Evolutionary conservation across 2,113 vertebrate genomes (phyloP).

Genomic region (Pollachius pollachius): DNA sequence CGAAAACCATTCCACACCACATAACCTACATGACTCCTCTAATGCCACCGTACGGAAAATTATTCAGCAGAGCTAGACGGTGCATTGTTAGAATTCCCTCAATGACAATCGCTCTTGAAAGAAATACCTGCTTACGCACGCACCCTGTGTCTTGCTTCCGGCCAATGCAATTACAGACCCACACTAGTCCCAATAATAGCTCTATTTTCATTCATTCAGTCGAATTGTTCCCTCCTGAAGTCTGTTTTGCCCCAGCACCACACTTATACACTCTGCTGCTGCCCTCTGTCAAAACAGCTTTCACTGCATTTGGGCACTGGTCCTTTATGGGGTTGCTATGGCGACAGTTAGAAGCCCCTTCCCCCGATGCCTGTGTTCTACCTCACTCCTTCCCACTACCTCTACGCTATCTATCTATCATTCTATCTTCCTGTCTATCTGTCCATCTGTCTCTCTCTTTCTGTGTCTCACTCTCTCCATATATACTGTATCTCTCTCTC

Average conservation of each 20-base stretch:
- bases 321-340: constrained; percentile 78
- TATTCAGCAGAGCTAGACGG: no score
- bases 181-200: constrained; percentile 29
- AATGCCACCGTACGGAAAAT: no score
- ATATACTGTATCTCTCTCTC: no score
- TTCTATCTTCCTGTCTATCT: constrained; percentile 6
- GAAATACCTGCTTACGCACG: no score
- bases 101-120: no score
- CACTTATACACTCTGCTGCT: no score
- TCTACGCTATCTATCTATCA: not conserved
- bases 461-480: constrained; percentile 27
- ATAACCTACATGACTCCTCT: no score
- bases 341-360: constrained; percentile 63
- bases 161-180: not conserved
- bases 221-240: constrained; percentile 28
- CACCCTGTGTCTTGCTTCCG: no score
- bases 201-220: constrained; percentile 44
- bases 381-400: not conserved
- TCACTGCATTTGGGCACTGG: constrained; percentile 74
- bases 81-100: no score
- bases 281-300: constrained; percentile 62
- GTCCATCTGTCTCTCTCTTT: constrained; percentile 40
- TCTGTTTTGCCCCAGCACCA: constrained; percentile 3
- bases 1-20: no score
- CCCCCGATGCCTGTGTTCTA: not conserved